phyloP scores from a whole-genome alignment of 2,888 invertebrate species.

The Cotesia congregata region DNA sequence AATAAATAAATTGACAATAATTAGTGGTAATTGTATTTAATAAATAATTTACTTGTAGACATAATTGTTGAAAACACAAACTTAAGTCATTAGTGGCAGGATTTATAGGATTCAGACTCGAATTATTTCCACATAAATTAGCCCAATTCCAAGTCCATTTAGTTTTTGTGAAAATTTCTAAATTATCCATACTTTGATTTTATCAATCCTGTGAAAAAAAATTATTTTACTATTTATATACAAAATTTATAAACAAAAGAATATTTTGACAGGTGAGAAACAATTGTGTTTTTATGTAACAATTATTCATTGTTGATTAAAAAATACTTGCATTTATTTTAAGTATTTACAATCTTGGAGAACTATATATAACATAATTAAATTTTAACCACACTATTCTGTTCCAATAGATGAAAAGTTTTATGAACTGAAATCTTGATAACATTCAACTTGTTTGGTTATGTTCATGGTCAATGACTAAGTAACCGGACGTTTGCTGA shows the following conservation, averaged over 20 bases:
- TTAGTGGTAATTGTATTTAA: not conserved
- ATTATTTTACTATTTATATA: conserved; percentile 13
- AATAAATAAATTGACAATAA: no score
- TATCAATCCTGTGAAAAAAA: conserved; percentile 1
- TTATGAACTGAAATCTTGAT: not conserved
- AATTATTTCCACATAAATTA: conserved; percentile 80
- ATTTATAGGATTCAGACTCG: conserved; percentile 80
- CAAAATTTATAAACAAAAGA: no score
- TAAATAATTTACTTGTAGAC: conserved; percentile 70
- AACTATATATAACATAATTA: no score
- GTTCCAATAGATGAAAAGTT: no score
- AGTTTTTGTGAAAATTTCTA: conserved; percentile 28
- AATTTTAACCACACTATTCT: no score
- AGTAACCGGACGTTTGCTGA: not conserved
- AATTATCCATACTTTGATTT: conserved; percentile 36
- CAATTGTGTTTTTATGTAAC: no score
- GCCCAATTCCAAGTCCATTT: conserved; percentile 79
- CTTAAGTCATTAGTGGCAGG: conserved; percentile 81
- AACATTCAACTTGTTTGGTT: not conserved
- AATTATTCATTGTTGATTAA: no score
- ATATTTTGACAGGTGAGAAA: no score
- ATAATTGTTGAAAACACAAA: conserved; percentile 87
- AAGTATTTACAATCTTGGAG: no score
- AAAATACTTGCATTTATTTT: no score
- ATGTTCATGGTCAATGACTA: not conserved